phyloP scores from a whole-genome alignment of 1,140 invertebrate species.

The Cardiocondyla obscurior region DNA sequence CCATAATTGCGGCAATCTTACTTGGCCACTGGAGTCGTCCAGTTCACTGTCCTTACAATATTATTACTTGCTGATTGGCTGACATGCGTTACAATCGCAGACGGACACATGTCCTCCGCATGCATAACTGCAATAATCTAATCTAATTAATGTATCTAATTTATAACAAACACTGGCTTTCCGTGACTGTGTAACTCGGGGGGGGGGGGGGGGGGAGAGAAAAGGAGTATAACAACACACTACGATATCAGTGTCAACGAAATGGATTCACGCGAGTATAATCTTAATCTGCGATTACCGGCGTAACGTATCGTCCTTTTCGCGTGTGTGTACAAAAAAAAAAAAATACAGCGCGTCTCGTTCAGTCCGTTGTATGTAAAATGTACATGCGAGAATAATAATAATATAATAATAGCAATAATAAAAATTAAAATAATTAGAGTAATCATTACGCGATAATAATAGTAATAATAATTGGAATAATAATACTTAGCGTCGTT shows the following conservation, averaged over 20 bases:
- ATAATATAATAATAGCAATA: constrained; percentile 51
- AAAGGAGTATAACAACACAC: constrained; percentile 69
- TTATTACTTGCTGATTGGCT: constrained; percentile 55
- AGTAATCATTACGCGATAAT: constrained; percentile 42
- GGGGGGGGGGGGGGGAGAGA: constrained; percentile 73
- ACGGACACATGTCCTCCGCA: constrained; percentile 41
- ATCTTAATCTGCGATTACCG: constrained; percentile 47
- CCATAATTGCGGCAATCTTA: constrained; percentile 32
- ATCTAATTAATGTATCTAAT: constrained; percentile 67
- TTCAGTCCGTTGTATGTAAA: constrained; percentile 63
- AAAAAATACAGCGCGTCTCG: constrained; percentile 61
- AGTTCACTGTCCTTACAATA: constrained; percentile 56
- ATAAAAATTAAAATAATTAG: constrained; percentile 37
- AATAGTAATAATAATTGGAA: constrained; percentile 59
- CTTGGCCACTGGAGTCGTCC: constrained; percentile 56
- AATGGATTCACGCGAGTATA: constrained; percentile 53
- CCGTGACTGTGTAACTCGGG: constrained; percentile 67
- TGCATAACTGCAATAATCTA: constrained; percentile 67
- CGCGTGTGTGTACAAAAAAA: constrained; percentile 58
- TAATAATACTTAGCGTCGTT: constrained; percentile 52
- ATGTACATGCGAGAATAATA: constrained; percentile 63
- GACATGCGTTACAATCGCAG: constrained; percentile 53
- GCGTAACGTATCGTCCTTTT: not conserved
- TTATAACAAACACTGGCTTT: constrained; percentile 76
- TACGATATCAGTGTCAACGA: constrained; percentile 49